These are phyloP conservation scores for Mungos mungo DNA, from an alignment of 2,113 vertebrate genomes.

Conservation along the genomic window DNA sequence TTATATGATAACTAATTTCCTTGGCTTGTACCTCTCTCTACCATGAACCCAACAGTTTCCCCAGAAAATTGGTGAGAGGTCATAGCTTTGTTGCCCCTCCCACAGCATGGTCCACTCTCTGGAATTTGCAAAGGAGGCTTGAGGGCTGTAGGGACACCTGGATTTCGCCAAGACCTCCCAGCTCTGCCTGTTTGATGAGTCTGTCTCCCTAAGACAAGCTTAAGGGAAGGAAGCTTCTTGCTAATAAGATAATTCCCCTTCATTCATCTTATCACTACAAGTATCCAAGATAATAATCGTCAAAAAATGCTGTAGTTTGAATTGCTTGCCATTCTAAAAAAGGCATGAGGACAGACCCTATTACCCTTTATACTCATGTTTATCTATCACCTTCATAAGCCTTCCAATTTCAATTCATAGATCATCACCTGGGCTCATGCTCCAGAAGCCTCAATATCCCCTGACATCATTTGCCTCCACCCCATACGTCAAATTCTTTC, in stretches of 20 bases:
- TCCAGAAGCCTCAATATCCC: neutral
- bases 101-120: neutral
- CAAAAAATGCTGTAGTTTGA: neutral
- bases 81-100: accelerated
- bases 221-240: neutral
- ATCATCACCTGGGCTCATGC: neutral
- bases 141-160: neutral
- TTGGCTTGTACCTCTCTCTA: neutral
- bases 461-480: neutral
- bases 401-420: neutral
- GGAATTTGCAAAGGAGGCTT: neutral
- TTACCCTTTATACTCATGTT: neutral
- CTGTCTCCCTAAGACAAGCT: no score
- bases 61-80: neutral
- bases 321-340: neutral
- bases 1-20: neutral
- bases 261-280: neutral
- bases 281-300: neutral
- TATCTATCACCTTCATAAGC: neutral
- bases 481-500: neutral
- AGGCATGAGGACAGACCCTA: neutral
- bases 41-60: neutral
- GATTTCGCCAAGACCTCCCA: neutral
- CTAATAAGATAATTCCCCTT: neutral
- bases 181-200: neutral